These are phyloP conservation scores for Drosophila repletoides DNA, from an alignment of 1,140 invertebrate species.

Conservation along the genomic window DNA sequence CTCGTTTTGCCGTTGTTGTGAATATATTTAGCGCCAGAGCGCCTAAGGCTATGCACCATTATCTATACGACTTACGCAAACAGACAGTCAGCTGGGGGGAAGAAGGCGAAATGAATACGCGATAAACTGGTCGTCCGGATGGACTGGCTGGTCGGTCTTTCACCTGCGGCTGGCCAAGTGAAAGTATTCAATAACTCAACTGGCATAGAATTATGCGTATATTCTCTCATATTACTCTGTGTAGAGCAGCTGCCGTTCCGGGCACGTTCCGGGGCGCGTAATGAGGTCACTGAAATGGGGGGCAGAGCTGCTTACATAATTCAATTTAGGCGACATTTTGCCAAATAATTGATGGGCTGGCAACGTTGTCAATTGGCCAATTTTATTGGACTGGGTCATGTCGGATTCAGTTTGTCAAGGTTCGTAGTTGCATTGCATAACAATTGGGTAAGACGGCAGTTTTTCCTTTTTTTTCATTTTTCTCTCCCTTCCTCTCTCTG, in stretches of 20 bases:
- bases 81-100: slow-evolving; percentile 6
- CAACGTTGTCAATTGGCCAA: neutral
- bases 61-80: slow-evolving; percentile 48
- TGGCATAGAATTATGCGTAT: slow-evolving; percentile 18
- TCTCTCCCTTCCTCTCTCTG: neutral
- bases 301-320: slow-evolving; percentile 41
- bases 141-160: slow-evolving; percentile 29
- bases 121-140: neutral
- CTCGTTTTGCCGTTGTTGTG: slow-evolving; percentile 2
- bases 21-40: slow-evolving; percentile 50
- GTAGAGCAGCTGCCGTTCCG: neutral
- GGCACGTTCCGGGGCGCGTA: slow-evolving; percentile 13
- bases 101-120: slow-evolving; percentile 5
- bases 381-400: neutral
- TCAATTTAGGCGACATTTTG: slow-evolving; percentile 64
- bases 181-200: slow-evolving; percentile 9
- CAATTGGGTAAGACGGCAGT: no score
- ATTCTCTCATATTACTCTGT: neutral
- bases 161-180: slow-evolving; percentile 16
- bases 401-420: neutral
- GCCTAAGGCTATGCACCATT: slow-evolving; percentile 61
- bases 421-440: slow-evolving; percentile 10
- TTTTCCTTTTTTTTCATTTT: no score
- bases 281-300: slow-evolving; percentile 57
- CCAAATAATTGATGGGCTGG: slow-evolving; percentile 52